These are phyloP conservation scores for Orgyia antiqua DNA, from an alignment of 2,888 invertebrate species.

Conservation along the genomic window DNA sequence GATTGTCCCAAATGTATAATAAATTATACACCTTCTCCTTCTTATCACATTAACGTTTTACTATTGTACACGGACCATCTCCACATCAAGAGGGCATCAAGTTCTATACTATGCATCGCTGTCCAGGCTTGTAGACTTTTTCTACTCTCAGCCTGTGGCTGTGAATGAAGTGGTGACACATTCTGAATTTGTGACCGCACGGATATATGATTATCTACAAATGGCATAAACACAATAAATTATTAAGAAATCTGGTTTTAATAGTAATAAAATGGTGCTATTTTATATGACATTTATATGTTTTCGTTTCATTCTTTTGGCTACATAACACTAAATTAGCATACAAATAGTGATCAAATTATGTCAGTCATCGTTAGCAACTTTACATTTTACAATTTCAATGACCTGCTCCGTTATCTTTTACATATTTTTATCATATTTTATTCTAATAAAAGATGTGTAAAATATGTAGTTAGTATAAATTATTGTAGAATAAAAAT, in stretches of 20 bases:
- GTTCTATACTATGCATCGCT: too few species aligned
- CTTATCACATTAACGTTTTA: too few species aligned
- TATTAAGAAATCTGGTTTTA: constrained; percentile 1
- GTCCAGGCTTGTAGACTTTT: too few species aligned
- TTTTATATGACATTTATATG: constrained; percentile 20
- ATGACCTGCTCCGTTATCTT: constrained; percentile 7
- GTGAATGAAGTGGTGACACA: too few species aligned
- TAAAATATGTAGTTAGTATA: constrained; percentile 1
- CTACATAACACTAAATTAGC: constrained; percentile 15
- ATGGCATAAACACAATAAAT: constrained; percentile 4
- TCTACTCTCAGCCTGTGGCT: too few species aligned
- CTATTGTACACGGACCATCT: too few species aligned
- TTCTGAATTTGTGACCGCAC: too few species aligned
- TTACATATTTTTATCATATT: constrained; percentile 5
- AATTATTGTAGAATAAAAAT: too few species aligned
- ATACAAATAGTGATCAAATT: constrained; percentile 21
- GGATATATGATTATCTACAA: constrained; percentile 1
- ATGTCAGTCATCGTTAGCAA: constrained; percentile 16
- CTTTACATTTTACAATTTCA: constrained; percentile 13
- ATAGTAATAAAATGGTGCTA: constrained; percentile 12
- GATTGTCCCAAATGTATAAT: too few species aligned
- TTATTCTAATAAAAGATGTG: constrained; percentile 3
- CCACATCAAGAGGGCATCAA: too few species aligned
- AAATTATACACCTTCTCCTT: background rate
- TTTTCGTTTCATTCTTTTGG: constrained; percentile 13